phyloP scores from a whole-genome alignment of 1,140 invertebrate genomes.

The Brachionus koreanus region DNA sequence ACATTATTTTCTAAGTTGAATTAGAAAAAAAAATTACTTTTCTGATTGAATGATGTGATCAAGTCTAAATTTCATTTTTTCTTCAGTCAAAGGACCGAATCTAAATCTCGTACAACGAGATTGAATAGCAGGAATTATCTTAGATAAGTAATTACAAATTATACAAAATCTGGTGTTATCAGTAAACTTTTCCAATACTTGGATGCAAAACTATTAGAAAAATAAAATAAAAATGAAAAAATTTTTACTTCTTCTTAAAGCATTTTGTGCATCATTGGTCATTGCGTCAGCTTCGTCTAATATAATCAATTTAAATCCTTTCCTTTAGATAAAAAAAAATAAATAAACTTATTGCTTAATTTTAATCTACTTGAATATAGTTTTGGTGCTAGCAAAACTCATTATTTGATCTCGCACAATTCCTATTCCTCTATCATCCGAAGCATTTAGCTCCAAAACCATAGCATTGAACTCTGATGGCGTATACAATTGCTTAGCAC shows the following conservation, averaged over 20 bases:
- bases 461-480: conserved; percentile 79
- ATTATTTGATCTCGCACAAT: conserved; percentile 91
- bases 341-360: background rate
- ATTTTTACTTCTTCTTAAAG: conserved; percentile 81
- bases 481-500: conserved; percentile 85
- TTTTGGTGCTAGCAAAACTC: conserved; percentile 95
- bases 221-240: background rate
- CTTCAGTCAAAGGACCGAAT: conserved; percentile 78
- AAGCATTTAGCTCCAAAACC: conserved; percentile 85
- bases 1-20: conserved; percentile 44
- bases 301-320: conserved; percentile 91
- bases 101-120: conserved; percentile 94
- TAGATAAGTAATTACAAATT: conserved; percentile 96
- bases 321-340: conserved; percentile 53
- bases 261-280: conserved; percentile 99
- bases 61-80: conserved; percentile 84
- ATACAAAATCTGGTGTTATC: conserved; percentile 97
- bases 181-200: conserved; percentile 97
- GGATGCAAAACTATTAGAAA: conserved; percentile 52
- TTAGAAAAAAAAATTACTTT: conserved; percentile 62
- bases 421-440: conserved; percentile 95
- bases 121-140: conserved; percentile 96
- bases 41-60: conserved; percentile 79
- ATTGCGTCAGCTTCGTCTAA: conserved; percentile 99
- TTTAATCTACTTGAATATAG: conserved; percentile 73